Percentiles rank a stretch among this genome's conserved stretches.
Evolutionary conservation across 2,797 vertebrate species (phyloP).

Genomic region (Chanos chanos): DNA sequence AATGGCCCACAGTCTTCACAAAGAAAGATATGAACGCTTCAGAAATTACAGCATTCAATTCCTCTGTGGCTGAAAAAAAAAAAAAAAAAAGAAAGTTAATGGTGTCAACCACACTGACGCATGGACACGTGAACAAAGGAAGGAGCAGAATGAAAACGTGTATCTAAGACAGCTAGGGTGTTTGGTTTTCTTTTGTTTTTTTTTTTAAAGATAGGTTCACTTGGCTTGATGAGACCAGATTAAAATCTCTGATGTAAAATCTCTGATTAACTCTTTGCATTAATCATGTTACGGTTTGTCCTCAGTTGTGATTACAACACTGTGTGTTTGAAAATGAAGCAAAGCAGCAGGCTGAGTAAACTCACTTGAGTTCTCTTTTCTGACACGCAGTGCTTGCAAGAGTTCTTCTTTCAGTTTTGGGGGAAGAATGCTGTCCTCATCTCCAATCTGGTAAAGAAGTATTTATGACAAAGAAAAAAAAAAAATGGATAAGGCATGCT

Average conservation of each 20-base stretch:
- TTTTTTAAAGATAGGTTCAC: too few relatives aligned
- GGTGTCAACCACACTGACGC: too few relatives aligned
- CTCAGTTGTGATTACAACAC: too few relatives aligned
- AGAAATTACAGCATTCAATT: constrained; percentile 72
- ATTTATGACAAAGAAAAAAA: background rate
- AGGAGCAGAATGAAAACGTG: too few relatives aligned
- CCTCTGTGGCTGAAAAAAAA: constrained; percentile 60
- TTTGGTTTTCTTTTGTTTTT: too few relatives aligned
- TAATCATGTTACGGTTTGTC: too few relatives aligned
- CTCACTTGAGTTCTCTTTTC: constrained; percentile 47
- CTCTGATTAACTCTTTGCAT: too few relatives aligned
- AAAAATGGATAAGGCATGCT: background rate
- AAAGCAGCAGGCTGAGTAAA: background rate
- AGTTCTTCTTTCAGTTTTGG: constrained; percentile 73
- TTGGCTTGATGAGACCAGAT: too few relatives aligned
- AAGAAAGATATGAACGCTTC: constrained; percentile 78
- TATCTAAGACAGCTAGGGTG: too few relatives aligned
- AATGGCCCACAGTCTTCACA: constrained; percentile 74
- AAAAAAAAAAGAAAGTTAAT: background rate
- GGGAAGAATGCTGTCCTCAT: constrained; percentile 76
- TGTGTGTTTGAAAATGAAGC: too few relatives aligned
- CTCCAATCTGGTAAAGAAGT: constrained; percentile 70
- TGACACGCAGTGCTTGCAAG: constrained; percentile 57
- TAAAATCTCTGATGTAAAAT: too few relatives aligned
- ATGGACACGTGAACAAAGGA: too few relatives aligned